These are phyloP conservation scores for Drosophila borealis DNA, from an alignment of 2,888 invertebrate species.

Conservation along the genomic window DNA sequence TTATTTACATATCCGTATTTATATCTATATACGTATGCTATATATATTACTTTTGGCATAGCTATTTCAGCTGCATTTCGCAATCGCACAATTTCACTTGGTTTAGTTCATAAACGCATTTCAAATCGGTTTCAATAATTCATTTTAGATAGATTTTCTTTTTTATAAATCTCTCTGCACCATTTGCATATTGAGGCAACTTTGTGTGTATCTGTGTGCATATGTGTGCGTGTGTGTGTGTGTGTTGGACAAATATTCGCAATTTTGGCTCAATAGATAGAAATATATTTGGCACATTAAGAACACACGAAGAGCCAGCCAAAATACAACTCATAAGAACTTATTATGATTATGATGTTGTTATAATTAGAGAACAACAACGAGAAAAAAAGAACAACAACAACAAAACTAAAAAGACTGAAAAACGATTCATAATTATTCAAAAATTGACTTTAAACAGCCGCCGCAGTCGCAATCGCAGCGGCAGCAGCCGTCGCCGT, in stretches of 20 bases:
- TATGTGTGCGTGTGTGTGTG: constrained; percentile 25
- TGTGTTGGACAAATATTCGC: constrained; percentile 65
- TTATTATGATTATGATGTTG: constrained; percentile 75
- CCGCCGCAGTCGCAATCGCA: constrained; percentile 44
- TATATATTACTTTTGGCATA: constrained; percentile 3
- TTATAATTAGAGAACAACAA: constrained; percentile 76
- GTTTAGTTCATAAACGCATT: constrained; percentile 28
- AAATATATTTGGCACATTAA: constrained; percentile 76
- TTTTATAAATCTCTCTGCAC: constrained; percentile 30
- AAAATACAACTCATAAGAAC: constrained; percentile 57
- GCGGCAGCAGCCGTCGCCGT: constrained; percentile 14
- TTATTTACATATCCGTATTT: neutral
- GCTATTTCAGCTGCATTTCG: constrained; percentile 12
- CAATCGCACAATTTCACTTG: constrained; percentile 20
- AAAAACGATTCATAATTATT: constrained; percentile 81
- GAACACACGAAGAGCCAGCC: constrained; percentile 59
- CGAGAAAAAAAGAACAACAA: constrained; percentile 2
- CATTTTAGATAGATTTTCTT: constrained; percentile 26
- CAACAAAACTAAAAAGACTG: constrained; percentile 22
- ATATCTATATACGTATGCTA: neutral
- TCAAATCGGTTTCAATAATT: constrained; percentile 39
- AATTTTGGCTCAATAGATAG: constrained; percentile 60
- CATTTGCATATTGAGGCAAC: constrained; percentile 37
- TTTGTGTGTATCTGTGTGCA: constrained; percentile 4
- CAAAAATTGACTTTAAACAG: constrained; percentile 78